A percentile compares a stretch with the other conserved stretches of the same genome.
phyloP scores from a whole-genome alignment of 2,888 invertebrate species.

The Azorinus chamasolen region DNA sequence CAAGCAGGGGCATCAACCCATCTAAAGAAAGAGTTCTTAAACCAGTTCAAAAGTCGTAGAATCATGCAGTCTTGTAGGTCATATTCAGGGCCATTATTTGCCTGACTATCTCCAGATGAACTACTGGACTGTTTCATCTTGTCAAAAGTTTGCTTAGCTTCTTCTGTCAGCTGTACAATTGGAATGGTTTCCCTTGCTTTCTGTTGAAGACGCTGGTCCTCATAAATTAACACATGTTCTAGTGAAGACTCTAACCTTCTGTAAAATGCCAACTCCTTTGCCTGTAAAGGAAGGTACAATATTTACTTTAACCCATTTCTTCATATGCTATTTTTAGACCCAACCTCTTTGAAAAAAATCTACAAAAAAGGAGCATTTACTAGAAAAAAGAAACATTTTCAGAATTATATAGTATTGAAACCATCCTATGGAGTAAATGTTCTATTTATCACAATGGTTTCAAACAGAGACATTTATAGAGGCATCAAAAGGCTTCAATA shows the following conservation, averaged over 20 bases:
- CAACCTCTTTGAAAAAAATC: too few species aligned
- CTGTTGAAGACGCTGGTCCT: conserved; percentile 90
- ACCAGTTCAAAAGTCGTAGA: conserved; percentile 95
- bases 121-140: conserved; percentile 40
- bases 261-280: conserved; percentile 77
- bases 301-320: too few species aligned
- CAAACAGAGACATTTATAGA: too few species aligned
- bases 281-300: conserved; percentile 50
- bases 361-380: too few species aligned
- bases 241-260: conserved; percentile 83
- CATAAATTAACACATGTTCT: conserved; percentile 90
- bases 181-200: conserved; percentile 91
- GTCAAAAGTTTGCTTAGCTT: conserved; percentile 87
- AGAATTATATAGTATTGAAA: too few species aligned
- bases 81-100: conserved; percentile 33
- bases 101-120: conserved; percentile 1
- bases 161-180: conserved; percentile 89
- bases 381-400: too few species aligned
- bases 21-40: conserved; percentile 95
- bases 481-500: too few species aligned
- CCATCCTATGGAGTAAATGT: too few species aligned
- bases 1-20: conserved; percentile 95
- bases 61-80: conserved; percentile 90
- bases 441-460: too few species aligned
- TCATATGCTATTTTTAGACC: too few species aligned